A percentile compares a stretch with the other conserved stretches of the same genome.
Evolutionary conservation across 2,797 vertebrate species (phyloP).

Genomic region (Sphenopsis melanotis): DNA sequence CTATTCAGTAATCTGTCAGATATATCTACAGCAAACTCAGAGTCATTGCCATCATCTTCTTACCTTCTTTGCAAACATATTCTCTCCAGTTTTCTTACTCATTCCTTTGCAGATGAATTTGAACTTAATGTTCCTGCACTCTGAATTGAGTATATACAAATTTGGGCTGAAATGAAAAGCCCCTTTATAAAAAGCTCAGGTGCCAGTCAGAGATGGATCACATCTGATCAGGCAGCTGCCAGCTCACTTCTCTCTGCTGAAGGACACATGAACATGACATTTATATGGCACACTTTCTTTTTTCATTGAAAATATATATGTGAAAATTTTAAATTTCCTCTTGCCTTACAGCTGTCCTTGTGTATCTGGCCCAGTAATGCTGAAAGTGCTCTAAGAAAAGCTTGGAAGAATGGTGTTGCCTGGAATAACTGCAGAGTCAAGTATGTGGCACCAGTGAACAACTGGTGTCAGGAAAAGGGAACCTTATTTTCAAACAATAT

Average conservation of each 20-base stretch:
- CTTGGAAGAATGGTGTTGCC: not conserved
- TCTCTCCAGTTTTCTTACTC: not conserved
- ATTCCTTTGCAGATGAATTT: not conserved
- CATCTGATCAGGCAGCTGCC: not conserved
- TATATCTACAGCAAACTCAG: not conserved
- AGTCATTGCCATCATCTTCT: not conserved
- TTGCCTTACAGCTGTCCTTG: not conserved
- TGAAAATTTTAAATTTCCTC: not conserved
- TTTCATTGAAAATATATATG: not conserved
- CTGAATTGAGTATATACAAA: not conserved
- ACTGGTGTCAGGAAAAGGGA: not conserved
- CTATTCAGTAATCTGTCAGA: not conserved
- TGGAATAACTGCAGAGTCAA: not conserved
- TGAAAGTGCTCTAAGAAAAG: not conserved
- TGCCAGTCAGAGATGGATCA: not conserved
- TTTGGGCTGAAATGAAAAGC: not conserved
- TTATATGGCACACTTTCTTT: not conserved
- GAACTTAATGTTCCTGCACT: not conserved
- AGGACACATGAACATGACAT: not conserved
- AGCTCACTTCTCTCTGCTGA: not conserved
- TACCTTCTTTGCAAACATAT: not conserved
- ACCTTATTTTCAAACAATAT: not conserved
- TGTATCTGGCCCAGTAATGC: accelerated
- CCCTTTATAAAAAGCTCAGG: not conserved
- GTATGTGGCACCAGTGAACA: not conserved